A percentile compares a stretch with the other conserved stretches of the same genome.
Evolutionary conservation across 2,797 vertebrate species (phyloP).

Genomic region (Meda fulgida): DNA sequence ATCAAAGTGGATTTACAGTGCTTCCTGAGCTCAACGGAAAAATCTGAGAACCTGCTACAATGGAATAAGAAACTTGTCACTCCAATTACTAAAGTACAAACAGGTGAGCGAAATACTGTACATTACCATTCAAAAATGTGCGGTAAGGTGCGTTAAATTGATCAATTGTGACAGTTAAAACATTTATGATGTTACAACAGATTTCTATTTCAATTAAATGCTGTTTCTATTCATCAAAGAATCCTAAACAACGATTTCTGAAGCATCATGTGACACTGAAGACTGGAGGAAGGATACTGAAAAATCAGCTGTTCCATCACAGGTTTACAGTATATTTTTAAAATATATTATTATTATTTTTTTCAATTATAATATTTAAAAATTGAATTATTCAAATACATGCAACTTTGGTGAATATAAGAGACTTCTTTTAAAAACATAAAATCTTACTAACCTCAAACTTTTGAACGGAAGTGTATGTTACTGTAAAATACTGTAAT

Average conservation of each 20-base stretch:
- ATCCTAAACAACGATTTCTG: not conserved
- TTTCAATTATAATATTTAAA: too few relatives aligned
- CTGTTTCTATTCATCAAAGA: not conserved
- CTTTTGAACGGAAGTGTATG: not conserved
- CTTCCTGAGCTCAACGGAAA: conserved; percentile 41
- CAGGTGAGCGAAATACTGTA: not conserved
- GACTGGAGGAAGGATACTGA: not conserved
- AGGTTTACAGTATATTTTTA: too few relatives aligned
- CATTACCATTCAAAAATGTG: not conserved
- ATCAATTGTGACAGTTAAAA: not conserved
- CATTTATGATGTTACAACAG: not conserved
- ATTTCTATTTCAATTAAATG: not conserved
- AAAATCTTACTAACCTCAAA: not conserved
- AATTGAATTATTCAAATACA: not conserved
- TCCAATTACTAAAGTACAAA: not conserved
- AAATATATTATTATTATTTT: too few relatives aligned
- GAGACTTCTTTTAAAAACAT: not conserved
- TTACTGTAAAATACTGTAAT: not conserved
- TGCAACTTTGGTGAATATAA: not conserved
- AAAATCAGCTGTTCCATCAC: not conserved
- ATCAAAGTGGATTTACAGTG: conserved; percentile 69
- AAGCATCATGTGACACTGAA: not conserved
- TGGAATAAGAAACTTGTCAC: conserved; percentile 20
- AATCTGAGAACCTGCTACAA: conserved; percentile 30
- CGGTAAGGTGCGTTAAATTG: not conserved